These are phyloP conservation scores for Podiceps cristatus DNA, from an alignment of 2,113 vertebrate species.

Conservation along the genomic window DNA sequence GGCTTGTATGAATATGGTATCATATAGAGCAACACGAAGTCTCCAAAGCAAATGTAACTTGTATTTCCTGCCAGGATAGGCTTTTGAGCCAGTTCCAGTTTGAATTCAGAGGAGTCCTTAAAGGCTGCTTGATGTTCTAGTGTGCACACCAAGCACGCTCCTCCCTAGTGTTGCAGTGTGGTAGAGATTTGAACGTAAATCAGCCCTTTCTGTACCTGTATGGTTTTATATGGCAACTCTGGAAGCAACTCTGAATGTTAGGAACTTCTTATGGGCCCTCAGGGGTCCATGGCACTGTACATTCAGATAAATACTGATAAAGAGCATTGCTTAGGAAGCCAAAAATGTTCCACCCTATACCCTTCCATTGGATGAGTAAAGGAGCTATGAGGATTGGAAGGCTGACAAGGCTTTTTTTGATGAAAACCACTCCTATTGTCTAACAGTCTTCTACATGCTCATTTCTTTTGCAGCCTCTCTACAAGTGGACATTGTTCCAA, in stretches of 20 bases:
- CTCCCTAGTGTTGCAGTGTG: neutral
- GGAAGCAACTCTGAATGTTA: neutral
- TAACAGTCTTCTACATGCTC: neutral
- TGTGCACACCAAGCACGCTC: rapidly evolving
- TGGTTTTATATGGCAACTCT: neutral
- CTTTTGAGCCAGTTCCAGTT: neutral
- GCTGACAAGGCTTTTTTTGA: neutral
- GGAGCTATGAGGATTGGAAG: neutral
- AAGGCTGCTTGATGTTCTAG: neutral
- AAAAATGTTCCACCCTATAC: neutral
- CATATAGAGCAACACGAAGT: neutral
- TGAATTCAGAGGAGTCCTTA: neutral
- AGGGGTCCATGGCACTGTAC: neutral
- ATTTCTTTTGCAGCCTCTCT: conserved; percentile 83
- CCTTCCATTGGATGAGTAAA: neutral
- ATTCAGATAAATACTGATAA: neutral
- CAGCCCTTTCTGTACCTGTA: neutral
- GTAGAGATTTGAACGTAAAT: neutral
- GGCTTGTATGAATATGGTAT: neutral
- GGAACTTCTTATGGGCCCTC: neutral
- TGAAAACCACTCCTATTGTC: neutral
- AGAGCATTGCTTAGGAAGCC: neutral
- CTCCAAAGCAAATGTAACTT: neutral
- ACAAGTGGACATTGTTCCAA: conserved; percentile 93
- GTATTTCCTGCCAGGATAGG: neutral